These are phyloP conservation scores for Heliconius nattereri DNA, from an alignment of 1,140 invertebrate species.

Conservation along the genomic window DNA sequence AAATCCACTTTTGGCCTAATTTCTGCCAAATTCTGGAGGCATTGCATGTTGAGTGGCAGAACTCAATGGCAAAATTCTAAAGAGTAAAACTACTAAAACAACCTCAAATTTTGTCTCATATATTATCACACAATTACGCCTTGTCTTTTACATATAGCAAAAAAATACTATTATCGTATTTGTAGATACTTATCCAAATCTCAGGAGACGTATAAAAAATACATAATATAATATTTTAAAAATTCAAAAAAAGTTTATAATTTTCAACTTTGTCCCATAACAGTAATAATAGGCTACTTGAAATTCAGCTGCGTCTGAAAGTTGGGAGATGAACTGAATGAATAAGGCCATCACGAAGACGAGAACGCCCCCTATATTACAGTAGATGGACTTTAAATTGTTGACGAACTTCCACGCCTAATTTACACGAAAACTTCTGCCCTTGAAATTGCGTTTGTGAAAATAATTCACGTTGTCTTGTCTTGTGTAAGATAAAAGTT, in stretches of 20 bases:
- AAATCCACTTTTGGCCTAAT: no score
- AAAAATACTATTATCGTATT: no score
- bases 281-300: constrained; percentile 31
- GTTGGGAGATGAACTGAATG: constrained; percentile 28
- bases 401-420: constrained; percentile 9
- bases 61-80: no score
- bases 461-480: constrained; percentile 8
- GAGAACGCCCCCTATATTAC: not conserved
- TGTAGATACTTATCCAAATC: not conserved
- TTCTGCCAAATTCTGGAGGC: no score
- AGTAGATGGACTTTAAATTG: constrained; percentile 12
- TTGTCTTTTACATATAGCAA: no score
- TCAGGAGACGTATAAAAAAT: not conserved
- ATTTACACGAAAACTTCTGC: constrained; percentile 9
- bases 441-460: constrained; percentile 10
- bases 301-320: constrained; percentile 26
- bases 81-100: no score
- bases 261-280: constrained; percentile 14
- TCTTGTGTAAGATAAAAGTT: not conserved
- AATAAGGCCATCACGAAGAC: constrained; percentile 13
- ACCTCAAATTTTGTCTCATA: no score
- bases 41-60: no score
- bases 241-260: not conserved
- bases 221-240: not conserved
- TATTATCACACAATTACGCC: no score